Conservation (phyloP, 37 sponge, comb jelly and placozoan genomes). For the Ianthella basta region DNA sequence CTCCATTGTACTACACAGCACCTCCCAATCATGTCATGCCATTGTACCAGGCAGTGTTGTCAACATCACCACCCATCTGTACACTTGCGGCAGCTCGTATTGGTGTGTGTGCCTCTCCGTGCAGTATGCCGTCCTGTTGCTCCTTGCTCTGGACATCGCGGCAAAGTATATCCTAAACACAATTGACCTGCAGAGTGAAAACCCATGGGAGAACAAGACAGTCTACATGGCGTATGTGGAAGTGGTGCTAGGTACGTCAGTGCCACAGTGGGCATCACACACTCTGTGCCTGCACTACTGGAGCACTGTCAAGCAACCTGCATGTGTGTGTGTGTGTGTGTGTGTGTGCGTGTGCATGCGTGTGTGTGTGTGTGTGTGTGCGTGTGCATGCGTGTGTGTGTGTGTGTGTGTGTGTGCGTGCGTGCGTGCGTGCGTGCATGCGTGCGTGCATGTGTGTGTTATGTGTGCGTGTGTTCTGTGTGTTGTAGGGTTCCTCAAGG, state of each 20-base stretch:
- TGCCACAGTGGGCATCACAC: too few species aligned
- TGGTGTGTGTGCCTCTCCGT: constrained; percentile 23
- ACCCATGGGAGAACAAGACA: constrained; percentile 98
- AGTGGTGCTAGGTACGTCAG: constrained; percentile 64
- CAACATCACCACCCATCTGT: too few species aligned
- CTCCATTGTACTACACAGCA: too few species aligned
- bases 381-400: not conserved
- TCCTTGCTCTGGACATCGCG: constrained; percentile 59
- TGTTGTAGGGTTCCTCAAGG: constrained; percentile 65
- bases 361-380: not conserved
- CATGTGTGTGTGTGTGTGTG: not conserved
- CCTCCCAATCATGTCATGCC: too few species aligned
- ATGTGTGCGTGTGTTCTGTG: not conserved
- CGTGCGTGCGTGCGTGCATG: not conserved
- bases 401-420: not conserved
- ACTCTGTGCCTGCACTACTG: too few species aligned
- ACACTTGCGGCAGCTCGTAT: too few species aligned
- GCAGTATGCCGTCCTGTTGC: constrained; percentile 93
- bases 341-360: constrained; percentile 10
- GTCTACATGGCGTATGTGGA: constrained; percentile 90
- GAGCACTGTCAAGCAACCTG: too few species aligned
- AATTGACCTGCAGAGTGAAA: constrained; percentile 90
- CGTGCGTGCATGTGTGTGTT: constrained; percentile 1
- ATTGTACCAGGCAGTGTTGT: too few species aligned
- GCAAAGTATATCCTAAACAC: constrained; percentile 90